Base-by-base conservation (phyloP, 2,888 invertebrate genomes). In the Oligia fasciuncula region DNA sequence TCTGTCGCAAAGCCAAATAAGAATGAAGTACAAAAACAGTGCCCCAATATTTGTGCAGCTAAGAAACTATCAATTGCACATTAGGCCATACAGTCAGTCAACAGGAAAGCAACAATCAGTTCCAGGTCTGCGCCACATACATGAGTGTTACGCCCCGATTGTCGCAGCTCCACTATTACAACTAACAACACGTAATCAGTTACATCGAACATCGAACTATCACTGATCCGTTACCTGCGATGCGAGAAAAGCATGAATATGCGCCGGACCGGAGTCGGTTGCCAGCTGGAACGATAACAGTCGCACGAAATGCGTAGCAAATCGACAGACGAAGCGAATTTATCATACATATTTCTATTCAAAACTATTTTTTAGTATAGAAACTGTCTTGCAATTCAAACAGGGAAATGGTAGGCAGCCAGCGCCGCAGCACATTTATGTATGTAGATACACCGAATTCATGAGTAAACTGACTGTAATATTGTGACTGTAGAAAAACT, bases 261-360 rank as follows among this genome's bases (percentile, higher is more conserved):
- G 90, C 86, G 76, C 75, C 69, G 80, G 83, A 85, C 75, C 68
- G 80, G 83, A 86, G 90, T 89, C 89, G 90, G 62, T 74, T 75
- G 17, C 54, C 43, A 40, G 65, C 63, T 78, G 66, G 63, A 63
- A 84, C 87, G 90, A 91, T 91, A 92, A 90, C 90, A 87, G 86
- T 88, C 75, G 83, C 84, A 85, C 79, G 85, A 83, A 84, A 90
- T 70, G 87, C 89, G 84, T 87, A 83, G 73, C 89, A 75, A 90
- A 91, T 91, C 71, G 78, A 78, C 80, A 85, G 76, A 86, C 85
- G 86, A 85, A 86, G 67, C 77, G 79, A 83, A 85, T 86, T 76
- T 74, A 72, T 77, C 23, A 79, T 71, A 72, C 23, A 79, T 71
- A 72, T 85, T 74, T 76, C 40, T 85, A 62, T 79, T 63, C n/a